Base-by-base conservation (phyloP, 2,113 vertebrate species). In the Prochilodus magdalenae region DNA sequence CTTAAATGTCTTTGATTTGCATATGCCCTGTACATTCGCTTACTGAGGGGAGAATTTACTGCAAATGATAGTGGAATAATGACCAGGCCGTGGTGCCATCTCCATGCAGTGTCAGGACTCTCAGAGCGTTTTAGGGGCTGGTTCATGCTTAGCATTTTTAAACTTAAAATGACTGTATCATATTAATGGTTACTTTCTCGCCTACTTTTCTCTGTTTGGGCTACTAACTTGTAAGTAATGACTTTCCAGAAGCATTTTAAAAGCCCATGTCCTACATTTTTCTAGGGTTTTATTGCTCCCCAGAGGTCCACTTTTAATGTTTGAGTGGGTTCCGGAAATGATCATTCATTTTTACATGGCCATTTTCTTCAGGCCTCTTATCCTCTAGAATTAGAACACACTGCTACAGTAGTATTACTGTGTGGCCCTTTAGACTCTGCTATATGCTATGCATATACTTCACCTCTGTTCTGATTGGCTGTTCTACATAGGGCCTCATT, bases 1-100 rank as follows among this genome's bases (percentile, higher is more conserved):
- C 63, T 55, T 75, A 80, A 78, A 67, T 57, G 55, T 67, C 40
- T 78, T 82, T 82, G 51, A 84, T 82, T 82, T 85, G 74, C 75
- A 73, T 74, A 67, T 57, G 0, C 59, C 20, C 49, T 29, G 74
- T 73, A 65, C 63, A 79, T 65, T 44, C 76, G 69, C 16, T 79
- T 79, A 79, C 75, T 69, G 60, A 77, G 69, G 27, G 70, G 66
- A 59, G 81, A 72, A 83, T 59, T 71, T 75, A 62, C 66, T 75
- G 75, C 71, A 77, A 62, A 77, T 13, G 33, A 70, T 44, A 24
- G 20, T 10, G 55, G 29, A 77, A 59, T 53, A 77, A 72, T 77
- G 76, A 69, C 36, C 33, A 22, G 24, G 49, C n/a, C 63, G 67
- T 40, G 18, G 26, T 47, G 62, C 53, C 57, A 10, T 15, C 63